Base-by-base conservation (phyloP, 2,888 invertebrate genomes). In the Acrobasis consociella region DNA sequence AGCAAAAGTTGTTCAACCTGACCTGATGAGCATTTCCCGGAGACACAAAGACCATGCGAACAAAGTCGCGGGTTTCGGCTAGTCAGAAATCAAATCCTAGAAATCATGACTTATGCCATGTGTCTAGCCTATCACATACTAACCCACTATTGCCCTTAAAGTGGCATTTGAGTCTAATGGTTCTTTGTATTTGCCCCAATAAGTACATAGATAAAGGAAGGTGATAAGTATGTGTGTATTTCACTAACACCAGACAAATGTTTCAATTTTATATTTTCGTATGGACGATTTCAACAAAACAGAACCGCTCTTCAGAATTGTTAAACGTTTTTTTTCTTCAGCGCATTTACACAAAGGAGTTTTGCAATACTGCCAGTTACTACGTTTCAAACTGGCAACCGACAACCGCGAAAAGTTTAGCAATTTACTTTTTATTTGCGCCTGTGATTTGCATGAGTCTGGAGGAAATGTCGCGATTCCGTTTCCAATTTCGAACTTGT, bases 401-500 rank as follows among this genome's bases (percentile, higher is more conserved):
- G 72, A 78, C 69, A 75, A 81, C 77, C 76, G 78, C 73, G 75
- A 73, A 78, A 87, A 87, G 83, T 89, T 89, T 83, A 76, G 78
- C 85, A 86, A 87, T 89, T 75, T 84, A 79, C 76, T 78, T 85
- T 86, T 87, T 86, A 85, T 87, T 85, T 78, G 72, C 79, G 74
- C 76, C 78, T 77, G 71, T 77, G 78, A 83, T 88, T 87, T 87
- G 85, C 88, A 87, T 85, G 82, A 77, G 73, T 78, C 77, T 76
- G 77, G 71, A 71, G 72, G 75, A 77, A 81, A 73, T 67, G 77
- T 80, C 75, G 76, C 82, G 79, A 77, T 81, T 83, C 80, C 83
- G 73, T 84, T 84, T 86, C 82, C 87, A 86, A 89, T 88, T 89
- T 85, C 82, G 69, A 85, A 86, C 83, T 88, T 86, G 82, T 84